Conservation (phyloP, 2,113 vertebrate species). For the Hypocryptadius cinnamomeus region DNA sequence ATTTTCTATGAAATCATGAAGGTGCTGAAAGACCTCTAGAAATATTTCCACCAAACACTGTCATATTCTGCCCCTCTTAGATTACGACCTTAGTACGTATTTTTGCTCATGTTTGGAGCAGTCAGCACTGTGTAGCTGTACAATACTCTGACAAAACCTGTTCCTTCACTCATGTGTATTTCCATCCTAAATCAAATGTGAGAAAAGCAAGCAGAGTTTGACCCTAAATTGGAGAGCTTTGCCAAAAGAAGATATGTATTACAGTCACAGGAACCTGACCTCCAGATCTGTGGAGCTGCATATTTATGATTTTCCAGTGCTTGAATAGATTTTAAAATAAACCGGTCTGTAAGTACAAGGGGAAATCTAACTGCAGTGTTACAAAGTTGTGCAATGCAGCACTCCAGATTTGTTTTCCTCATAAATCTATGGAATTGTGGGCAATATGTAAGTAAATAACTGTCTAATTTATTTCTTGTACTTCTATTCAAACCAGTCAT, state of each 20-base stretch:
- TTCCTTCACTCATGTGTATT: not conserved
- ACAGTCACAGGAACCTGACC: not conserved
- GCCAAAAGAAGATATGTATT: not conserved
- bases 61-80: not conserved
- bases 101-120: not conserved
- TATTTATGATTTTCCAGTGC: conserved; percentile 9
- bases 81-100: not conserved
- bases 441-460: not conserved
- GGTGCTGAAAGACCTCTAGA: not conserved
- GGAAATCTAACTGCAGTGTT: not conserved
- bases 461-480: conserved; percentile 3
- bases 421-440: not conserved
- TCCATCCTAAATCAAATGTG: not conserved
- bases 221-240: not conserved
- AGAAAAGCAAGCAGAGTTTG: not conserved
- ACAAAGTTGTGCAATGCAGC: conserved; percentile 19
- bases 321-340: conserved; percentile 20
- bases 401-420: conserved; percentile 25
- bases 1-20: not conserved
- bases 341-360: not conserved
- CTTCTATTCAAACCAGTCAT: not conserved
- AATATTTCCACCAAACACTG: not conserved
- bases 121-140: not conserved
- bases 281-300: not conserved
- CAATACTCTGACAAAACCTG: not conserved